Evolutionary conservation across 2,797 vertebrate species (phyloP).

Genomic region (Setipinna tenuifilis): DNA sequence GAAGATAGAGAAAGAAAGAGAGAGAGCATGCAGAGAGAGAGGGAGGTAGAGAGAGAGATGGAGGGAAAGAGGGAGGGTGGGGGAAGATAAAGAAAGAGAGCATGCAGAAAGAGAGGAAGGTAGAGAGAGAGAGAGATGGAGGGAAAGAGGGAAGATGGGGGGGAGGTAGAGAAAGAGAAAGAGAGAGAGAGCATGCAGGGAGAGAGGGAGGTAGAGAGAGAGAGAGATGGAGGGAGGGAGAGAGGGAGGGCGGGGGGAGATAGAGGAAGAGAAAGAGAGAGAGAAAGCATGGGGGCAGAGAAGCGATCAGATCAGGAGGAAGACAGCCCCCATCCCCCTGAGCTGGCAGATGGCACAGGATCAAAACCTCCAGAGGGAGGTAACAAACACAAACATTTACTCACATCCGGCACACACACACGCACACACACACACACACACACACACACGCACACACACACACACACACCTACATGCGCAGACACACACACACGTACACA

Average conservation of each 20-base stretch:
- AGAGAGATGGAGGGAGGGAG: slow-evolving; percentile 40
- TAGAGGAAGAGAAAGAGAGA: slow-evolving; percentile 33
- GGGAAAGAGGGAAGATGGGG: slow-evolving; percentile 43
- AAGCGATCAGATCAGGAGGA: slow-evolving; percentile 66
- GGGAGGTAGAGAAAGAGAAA: slow-evolving; percentile 47
- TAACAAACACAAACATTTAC: slow-evolving; percentile 59
- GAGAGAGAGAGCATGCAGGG: slow-evolving; percentile 42
- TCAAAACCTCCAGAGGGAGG: slow-evolving; percentile 70
- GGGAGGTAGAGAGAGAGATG: too few species aligned
- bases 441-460: neutral
- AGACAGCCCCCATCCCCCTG: slow-evolving; percentile 61
- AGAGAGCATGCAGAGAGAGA: slow-evolving; percentile 36
- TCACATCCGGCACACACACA: slow-evolving; percentile 23
- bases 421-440: slow-evolving; percentile 6
- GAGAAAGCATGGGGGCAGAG: slow-evolving; percentile 56
- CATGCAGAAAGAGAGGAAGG: slow-evolving; percentile 10
- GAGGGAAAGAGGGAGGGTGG: too few species aligned
- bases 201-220: slow-evolving; percentile 34
- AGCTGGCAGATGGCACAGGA: slow-evolving; percentile 74
- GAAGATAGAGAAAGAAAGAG: slow-evolving; percentile 24
- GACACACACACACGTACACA: slow-evolving; percentile 30
- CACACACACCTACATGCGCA: slow-evolving; percentile 38
- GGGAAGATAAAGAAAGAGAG: too few species aligned
- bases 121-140: slow-evolving; percentile 48
- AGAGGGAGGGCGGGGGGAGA: slow-evolving; percentile 24